Percentiles rank a stretch among this genome's conserved stretches.
phyloP scores from a whole-genome alignment of 2,888 invertebrate genomes.

The Lamellibrachia satsuma region DNA sequence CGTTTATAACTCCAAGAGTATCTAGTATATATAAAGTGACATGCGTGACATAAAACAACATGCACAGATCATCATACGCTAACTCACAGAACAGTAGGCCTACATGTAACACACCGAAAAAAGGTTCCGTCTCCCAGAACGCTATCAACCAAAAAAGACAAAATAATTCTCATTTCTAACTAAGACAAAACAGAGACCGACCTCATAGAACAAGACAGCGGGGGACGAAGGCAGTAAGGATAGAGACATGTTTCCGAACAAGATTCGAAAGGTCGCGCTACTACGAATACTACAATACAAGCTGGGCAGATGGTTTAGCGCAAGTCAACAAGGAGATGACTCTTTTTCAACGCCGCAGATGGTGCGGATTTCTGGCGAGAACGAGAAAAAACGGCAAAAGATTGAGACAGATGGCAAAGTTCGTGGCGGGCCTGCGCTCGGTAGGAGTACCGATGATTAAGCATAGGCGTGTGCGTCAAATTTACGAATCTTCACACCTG shows the following conservation, averaged over 20 bases:
- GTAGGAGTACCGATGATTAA: not conserved
- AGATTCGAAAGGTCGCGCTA: not conserved
- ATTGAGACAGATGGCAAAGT: not conserved
- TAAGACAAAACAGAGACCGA: too few species aligned
- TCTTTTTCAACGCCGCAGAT: not conserved
- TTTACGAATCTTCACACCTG: conserved; percentile 17
- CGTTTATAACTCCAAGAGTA: too few species aligned
- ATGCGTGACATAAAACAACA: too few species aligned
- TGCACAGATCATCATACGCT: too few species aligned
- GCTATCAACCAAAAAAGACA: too few species aligned
- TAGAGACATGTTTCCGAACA: not conserved
- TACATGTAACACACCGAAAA: too few species aligned
- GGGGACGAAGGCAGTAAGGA: not conserved
- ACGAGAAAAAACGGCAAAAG: not conserved
- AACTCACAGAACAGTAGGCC: too few species aligned
- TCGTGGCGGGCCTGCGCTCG: not conserved
- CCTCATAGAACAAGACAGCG: not conserved
- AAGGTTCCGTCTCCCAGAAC: too few species aligned
- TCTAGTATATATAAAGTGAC: too few species aligned
- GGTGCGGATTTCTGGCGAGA: not conserved
- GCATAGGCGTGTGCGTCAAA: conserved; percentile 7
- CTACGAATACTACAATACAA: not conserved
- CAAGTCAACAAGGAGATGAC: not conserved
- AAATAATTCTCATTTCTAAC: too few species aligned
- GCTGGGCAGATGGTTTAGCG: not conserved